Conservation (phyloP, 2,113 vertebrate species). For the Psephotus haematonotus region DNA sequence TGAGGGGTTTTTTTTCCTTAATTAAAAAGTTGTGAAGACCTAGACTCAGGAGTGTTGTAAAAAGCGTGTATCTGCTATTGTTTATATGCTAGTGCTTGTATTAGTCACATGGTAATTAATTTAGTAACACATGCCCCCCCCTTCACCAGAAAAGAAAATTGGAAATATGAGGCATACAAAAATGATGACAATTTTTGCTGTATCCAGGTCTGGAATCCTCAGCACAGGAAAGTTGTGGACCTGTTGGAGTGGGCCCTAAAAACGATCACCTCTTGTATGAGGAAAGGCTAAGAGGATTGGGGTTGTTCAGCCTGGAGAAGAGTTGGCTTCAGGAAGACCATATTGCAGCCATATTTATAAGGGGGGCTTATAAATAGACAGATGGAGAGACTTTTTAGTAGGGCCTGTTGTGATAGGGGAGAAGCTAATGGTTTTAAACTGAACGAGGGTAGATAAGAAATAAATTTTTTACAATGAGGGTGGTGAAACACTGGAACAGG, state of each 20-base stretch:
- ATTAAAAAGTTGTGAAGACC: background rate
- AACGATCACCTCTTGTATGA: rapidly evolving
- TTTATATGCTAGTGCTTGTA: background rate
- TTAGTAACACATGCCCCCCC: background rate
- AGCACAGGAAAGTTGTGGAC: background rate
- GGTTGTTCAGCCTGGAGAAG: background rate
- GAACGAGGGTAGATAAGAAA: background rate
- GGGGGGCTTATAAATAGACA: background rate
- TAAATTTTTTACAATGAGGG: rapidly evolving
- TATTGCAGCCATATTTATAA: rapidly evolving
- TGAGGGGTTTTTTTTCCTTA: background rate
- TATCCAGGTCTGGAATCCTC: background rate
- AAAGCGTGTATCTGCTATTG: background rate
- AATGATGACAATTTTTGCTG: background rate
- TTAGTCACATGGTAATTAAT: background rate
- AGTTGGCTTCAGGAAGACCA: rapidly evolving
- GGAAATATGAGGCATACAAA: background rate
- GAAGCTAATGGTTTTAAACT: background rate
- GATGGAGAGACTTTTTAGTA: background rate
- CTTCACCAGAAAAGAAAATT: background rate
- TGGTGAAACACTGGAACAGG: background rate
- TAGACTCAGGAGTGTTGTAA: background rate
- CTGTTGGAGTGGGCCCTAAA: background rate
- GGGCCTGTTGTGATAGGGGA: background rate
- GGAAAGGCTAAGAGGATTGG: background rate